These are phyloP conservation scores for Chlorospingus flavigularis DNA, from an alignment of 2,797 vertebrate genomes.

Conservation along the genomic window DNA sequence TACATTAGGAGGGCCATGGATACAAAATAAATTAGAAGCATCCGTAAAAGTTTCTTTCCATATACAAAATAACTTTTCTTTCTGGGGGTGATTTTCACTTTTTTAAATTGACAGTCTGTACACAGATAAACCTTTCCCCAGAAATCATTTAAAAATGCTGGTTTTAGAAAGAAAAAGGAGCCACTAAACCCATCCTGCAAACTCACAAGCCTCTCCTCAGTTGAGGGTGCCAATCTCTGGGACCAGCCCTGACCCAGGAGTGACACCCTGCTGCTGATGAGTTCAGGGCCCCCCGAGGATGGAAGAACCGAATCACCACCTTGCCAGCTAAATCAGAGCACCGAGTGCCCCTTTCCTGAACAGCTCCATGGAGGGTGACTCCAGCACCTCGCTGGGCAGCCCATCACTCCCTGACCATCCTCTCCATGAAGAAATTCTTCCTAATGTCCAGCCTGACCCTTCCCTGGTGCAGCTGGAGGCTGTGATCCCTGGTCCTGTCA, in stretches of 20 bases:
- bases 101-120: background rate
- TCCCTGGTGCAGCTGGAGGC: background rate
- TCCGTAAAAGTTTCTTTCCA: constrained; percentile 83
- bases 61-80: constrained; percentile 84
- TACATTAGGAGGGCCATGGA: constrained; percentile 66
- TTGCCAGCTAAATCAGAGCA: background rate
- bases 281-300: background rate
- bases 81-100: background rate
- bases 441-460: too few relatives aligned
- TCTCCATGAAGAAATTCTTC: background rate
- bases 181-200: background rate
- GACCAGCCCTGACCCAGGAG: background rate
- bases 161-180: background rate
- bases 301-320: rapidly evolving
- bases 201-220: background rate
- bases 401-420: background rate
- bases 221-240: background rate
- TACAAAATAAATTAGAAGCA: constrained; percentile 91
- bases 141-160: background rate
- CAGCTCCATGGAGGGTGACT: background rate
- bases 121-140: background rate
- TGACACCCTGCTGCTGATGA: background rate
- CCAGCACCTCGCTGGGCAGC: background rate
- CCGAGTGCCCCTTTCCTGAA: background rate
- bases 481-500: background rate